phyloP scores from a whole-genome alignment of 2,797 vertebrate genomes.

The Manis pentadactyla region DNA sequence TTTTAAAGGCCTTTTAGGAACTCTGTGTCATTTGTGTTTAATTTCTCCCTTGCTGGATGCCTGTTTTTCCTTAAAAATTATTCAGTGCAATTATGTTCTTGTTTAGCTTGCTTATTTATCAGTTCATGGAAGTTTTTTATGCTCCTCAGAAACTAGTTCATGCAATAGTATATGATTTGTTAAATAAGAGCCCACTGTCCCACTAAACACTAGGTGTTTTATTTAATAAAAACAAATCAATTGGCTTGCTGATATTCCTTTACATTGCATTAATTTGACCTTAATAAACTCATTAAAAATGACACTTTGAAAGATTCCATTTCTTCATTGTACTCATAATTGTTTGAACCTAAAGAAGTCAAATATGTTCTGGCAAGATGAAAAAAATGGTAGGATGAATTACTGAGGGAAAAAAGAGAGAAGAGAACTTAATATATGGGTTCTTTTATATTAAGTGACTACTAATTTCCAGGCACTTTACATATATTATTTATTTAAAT shows the following conservation, averaged over 20 bases:
- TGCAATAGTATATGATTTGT: conserved; percentile 65
- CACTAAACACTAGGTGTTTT: conserved; percentile 38
- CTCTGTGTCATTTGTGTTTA: conserved; percentile 61
- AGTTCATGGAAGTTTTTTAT: conserved; percentile 61
- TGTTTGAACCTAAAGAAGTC: conserved; percentile 37
- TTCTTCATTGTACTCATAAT: conserved; percentile 47
- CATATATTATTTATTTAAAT: conserved; percentile 1
- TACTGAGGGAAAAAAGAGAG: neutral
- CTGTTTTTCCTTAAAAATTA: conserved; percentile 71
- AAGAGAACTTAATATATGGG: neutral
- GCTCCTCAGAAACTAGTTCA: conserved; percentile 55
- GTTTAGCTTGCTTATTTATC: conserved; percentile 77
- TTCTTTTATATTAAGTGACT: neutral
- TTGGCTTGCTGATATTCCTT: conserved; percentile 38
- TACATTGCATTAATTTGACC: conserved; percentile 57
- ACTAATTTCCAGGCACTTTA: neutral
- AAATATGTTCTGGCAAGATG: conserved; percentile 51
- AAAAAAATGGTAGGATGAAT: conserved; percentile 46
- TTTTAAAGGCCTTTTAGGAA: conserved; percentile 60
- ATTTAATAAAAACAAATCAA: conserved; percentile 58
- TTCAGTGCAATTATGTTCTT: conserved; percentile 51
- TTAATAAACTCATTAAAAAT: conserved; percentile 66
- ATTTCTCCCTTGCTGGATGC: conserved; percentile 46
- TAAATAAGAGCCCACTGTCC: conserved; percentile 27
- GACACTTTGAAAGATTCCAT: neutral